Conservation (phyloP, 1,140 invertebrate species). For the Daktulosphaira vitifoliae region DNA sequence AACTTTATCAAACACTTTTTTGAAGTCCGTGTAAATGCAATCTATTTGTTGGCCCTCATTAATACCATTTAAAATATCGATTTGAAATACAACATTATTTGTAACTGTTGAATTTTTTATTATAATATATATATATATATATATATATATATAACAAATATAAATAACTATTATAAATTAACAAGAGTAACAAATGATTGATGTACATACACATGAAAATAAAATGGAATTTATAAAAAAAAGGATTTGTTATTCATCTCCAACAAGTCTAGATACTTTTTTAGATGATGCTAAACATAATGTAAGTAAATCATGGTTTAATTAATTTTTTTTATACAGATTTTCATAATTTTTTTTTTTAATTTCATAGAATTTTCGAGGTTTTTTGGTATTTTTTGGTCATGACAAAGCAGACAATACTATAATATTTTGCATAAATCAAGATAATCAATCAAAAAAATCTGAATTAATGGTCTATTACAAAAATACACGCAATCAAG, state of each 20-base stretch:
- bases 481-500: background rate
- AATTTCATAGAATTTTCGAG: background rate
- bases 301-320: background rate
- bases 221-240: background rate
- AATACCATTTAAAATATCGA: too few species aligned
- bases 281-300: conserved; percentile 1
- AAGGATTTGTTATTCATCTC: conserved; percentile 4
- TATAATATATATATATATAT: too few species aligned
- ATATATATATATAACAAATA: too few species aligned
- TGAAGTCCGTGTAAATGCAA: too few species aligned
- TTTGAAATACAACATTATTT: too few species aligned
- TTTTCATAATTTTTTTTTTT: too few species aligned
- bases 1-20: too few species aligned
- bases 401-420: background rate
- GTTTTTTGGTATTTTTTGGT: conserved; percentile 9
- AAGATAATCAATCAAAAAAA: background rate
- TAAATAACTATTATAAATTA: too few species aligned
- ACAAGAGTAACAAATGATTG: too few species aligned
- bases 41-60: too few species aligned
- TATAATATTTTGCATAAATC: background rate
- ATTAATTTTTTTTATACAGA: too few species aligned
- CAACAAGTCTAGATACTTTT: background rate
- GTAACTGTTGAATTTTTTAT: too few species aligned
- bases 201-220: background rate
- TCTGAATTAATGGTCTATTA: background rate